Evolutionary conservation across 2,888 invertebrate species (phyloP).

Genomic region (Apocheima hispidaria): DNA sequence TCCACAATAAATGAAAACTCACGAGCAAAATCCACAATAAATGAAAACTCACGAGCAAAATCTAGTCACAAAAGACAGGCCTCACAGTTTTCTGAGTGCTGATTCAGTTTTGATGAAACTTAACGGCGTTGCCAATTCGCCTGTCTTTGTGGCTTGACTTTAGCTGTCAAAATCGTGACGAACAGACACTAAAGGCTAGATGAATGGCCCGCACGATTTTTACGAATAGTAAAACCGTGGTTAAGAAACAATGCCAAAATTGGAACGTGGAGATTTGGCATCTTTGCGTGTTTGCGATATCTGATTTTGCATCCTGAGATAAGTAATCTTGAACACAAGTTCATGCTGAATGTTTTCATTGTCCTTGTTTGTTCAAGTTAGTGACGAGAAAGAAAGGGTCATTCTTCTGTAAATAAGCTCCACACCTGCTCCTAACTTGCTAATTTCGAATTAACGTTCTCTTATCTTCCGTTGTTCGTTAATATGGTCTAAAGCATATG

Average conservation of each 20-base stretch:
- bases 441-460: too few species aligned
- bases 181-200: conserved; percentile 28
- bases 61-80: too few species aligned
- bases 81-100: too few species aligned
- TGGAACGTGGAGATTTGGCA: conserved; percentile 13
- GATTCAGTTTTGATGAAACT: conserved; percentile 9
- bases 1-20: too few species aligned
- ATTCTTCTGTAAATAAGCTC: too few species aligned
- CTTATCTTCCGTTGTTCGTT: too few species aligned
- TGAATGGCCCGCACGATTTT: conserved; percentile 31
- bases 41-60: too few species aligned
- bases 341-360: background rate
- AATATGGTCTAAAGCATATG: too few species aligned
- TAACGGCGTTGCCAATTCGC: background rate
- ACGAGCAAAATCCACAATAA: too few species aligned
- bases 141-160: conserved; percentile 13
- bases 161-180: conserved; percentile 29
- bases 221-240: conserved; percentile 20
- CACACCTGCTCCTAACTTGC: too few species aligned
- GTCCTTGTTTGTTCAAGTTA: background rate
- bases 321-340: background rate
- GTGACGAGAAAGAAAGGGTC: background rate
- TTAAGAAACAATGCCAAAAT: conserved; percentile 22
- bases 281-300: background rate
- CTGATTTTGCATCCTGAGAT: background rate